phyloP scores from a whole-genome alignment of 2,113 vertebrate genomes.

The Puffinus mauretanicus region DNA sequence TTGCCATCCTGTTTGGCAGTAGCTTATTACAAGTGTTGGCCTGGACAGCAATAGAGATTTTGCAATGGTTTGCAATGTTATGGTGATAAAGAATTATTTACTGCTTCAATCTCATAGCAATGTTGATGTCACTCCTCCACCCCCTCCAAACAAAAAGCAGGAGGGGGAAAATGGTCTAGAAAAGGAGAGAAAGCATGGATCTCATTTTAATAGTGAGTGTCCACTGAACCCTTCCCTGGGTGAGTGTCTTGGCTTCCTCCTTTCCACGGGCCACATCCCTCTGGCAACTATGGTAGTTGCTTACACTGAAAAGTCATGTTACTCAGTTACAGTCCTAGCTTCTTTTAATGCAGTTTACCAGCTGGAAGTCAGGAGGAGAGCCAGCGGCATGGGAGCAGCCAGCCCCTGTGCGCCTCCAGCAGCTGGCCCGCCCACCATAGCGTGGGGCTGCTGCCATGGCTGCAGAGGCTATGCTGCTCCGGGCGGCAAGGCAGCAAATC shows the following conservation, averaged over 20 bases:
- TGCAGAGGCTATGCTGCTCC: background rate
- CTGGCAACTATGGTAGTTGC: background rate
- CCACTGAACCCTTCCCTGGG: background rate
- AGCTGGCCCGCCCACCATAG: background rate
- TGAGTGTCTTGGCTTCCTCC: background rate
- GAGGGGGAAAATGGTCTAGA: background rate
- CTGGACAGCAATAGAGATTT: background rate
- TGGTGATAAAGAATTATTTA: background rate
- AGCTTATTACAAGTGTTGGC: background rate
- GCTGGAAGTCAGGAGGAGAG: background rate
- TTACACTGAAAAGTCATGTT: background rate
- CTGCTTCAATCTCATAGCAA: background rate
- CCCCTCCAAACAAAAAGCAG: background rate
- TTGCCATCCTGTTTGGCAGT: background rate
- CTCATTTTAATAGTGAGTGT: background rate
- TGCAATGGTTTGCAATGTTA: background rate
- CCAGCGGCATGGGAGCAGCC: background rate
- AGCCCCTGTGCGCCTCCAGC: background rate
- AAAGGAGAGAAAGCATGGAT: background rate
- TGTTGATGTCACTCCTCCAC: background rate
- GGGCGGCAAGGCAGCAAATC: background rate
- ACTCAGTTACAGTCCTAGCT: background rate
- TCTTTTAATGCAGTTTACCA: background rate
- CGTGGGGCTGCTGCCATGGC: background rate
- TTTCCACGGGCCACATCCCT: background rate